Evolutionary conservation across 2,888 invertebrate species (phyloP), one percentile per base, ranked within the genome.

Genomic region (Xestia xanthographa): DNA sequence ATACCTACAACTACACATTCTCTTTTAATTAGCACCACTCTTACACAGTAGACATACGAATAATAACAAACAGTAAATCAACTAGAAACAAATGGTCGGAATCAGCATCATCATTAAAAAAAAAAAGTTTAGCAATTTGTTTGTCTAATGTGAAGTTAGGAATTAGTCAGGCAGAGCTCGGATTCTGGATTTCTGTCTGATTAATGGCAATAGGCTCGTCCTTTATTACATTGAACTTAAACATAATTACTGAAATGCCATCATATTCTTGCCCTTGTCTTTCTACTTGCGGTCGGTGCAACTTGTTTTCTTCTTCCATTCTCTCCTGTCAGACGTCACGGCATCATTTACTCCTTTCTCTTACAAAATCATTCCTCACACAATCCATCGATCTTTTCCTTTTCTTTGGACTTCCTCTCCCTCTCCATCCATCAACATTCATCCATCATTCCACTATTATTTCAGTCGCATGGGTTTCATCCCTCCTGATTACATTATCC

Each of bases 21-120:
- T 53, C 6, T 60, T 29, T 43, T 75, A 68, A 65, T 70, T 48
- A 72, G 48, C 60, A 72, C 20, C 14, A 41, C 41, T 41, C n/a
- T n/a, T 41, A 26, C 17, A 63, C 41, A 63, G 41, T 63, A 4
- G 4, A 8, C 41, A n/a, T 8, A 4, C 8, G n/a, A 63, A 63
- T 41, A 34, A 9, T 20, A 20, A 11, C 20, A 41, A 41, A 63
- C 63, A 63, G 63, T 63, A 41, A 26, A 9, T 41, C 63, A 63
- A 41, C 14, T n/a, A 14, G 3, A 22, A 62, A 63, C 38, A 62
- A 38, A 62, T 22, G 22, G 5, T 34, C 22, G 5, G 38, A 38
- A 38, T 22, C 22, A n/a, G n/a, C n/a, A n/a, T n/a, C n/a, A n/a
- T n/a, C n/a, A n/a, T n/a, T n/a, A n/a, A n/a, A n/a, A n/a, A n/a